Percentiles rank a stretch among this genome's conserved stretches.
phyloP scores from a whole-genome alignment of 2,113 vertebrate species.

The Budorcas taxicolor region DNA sequence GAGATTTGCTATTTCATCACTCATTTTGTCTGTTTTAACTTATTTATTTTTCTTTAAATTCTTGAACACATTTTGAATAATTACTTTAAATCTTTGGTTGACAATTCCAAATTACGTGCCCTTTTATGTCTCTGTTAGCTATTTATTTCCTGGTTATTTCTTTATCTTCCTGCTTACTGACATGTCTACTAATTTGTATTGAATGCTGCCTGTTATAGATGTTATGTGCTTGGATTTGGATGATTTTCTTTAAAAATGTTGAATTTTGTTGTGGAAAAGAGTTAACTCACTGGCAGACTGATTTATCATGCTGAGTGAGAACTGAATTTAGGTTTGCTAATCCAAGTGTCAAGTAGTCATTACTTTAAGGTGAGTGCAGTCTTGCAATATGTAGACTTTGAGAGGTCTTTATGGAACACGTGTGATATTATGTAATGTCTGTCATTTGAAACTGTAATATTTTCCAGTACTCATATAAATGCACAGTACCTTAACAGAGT shows the following conservation, averaged over 20 bases:
- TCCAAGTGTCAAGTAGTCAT: neutral
- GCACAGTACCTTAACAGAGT: neutral
- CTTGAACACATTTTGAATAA: neutral
- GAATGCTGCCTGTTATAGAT: neutral
- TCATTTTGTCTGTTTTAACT: neutral
- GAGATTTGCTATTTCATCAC: neutral
- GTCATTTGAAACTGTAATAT: neutral
- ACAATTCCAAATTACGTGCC: neutral
- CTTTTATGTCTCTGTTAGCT: neutral
- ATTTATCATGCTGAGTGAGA: neutral
- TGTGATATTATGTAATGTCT: neutral
- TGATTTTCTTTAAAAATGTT: neutral
- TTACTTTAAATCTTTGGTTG: neutral
- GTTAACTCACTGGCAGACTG: neutral
- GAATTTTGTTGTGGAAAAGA: neutral
- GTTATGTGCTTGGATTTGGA: neutral
- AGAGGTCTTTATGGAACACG: neutral
- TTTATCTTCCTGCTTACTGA: neutral
- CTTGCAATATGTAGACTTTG: neutral
- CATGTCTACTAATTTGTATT: neutral
- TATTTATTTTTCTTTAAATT: neutral
- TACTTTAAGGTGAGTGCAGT: neutral
- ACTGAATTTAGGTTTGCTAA: neutral
- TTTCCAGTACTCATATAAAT: neutral
- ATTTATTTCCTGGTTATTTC: neutral